Conservation (phyloP, 2,888 invertebrate genomes). For the Hedya salicella region DNA sequence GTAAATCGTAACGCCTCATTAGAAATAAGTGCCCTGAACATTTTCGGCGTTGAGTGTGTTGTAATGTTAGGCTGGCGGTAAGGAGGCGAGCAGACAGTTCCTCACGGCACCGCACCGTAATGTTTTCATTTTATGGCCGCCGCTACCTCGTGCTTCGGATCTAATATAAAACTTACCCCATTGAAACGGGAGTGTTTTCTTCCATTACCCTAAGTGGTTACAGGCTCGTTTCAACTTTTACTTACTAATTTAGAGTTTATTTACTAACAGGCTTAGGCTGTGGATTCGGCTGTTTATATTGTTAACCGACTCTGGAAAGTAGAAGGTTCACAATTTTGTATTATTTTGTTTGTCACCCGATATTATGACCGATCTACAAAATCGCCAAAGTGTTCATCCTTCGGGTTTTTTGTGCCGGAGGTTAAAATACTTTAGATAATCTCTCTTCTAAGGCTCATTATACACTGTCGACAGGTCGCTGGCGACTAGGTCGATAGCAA, state of each 20-base stretch:
- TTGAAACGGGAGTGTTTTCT: constrained; percentile 59
- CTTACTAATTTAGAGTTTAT: constrained; percentile 40
- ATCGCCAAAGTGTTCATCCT: too few species aligned
- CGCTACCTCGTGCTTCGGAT: constrained; percentile 48
- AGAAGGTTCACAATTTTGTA: background rate
- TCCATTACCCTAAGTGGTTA: constrained; percentile 60
- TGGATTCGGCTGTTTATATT: constrained; percentile 3
- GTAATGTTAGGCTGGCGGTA: constrained; percentile 6
- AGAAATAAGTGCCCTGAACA: background rate
- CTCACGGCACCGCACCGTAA: constrained; percentile 46
- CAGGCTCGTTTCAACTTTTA: constrained; percentile 49
- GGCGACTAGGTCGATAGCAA: too few species aligned
- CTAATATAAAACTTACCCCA: constrained; percentile 53
- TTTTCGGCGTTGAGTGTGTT: constrained; percentile 19
- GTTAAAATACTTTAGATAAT: too few species aligned
- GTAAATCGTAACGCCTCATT: background rate
- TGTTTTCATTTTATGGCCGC: constrained; percentile 55
- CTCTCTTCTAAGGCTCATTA: too few species aligned
- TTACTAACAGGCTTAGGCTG: constrained; percentile 26
- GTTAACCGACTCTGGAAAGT: background rate
- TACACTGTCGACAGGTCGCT: too few species aligned
- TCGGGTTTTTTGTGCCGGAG: too few species aligned
- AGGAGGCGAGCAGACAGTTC: background rate
- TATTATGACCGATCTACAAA: too few species aligned
- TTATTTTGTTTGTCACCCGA: too few species aligned